Evolutionary conservation across 1,140 invertebrate genomes (phyloP), one percentile per base, ranked within the genome.

Genomic region (Antheraea mylitta): DNA sequence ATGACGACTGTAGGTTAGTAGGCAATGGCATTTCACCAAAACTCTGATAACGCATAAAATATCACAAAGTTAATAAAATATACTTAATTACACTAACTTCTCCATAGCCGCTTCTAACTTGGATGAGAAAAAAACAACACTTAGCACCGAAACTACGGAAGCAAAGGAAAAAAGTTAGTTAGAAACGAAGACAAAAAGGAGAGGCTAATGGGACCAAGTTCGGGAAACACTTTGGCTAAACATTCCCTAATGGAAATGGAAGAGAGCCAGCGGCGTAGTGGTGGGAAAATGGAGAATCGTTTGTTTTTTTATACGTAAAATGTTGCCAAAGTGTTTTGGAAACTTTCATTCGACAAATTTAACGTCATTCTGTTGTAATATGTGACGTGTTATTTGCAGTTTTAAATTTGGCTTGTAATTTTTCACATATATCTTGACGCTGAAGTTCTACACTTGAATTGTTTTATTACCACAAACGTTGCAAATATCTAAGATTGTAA

Each of bases 221-320:
- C 77, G 81, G 81, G 85, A 86, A 89, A 89, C 87, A 89, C 85
- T 91, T 89, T 86, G 80, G 85, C 83, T 91, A 91, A 91, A 89
- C 83, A 91, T 89, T 82, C 81, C 78, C 87, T 91, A 91, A 91
- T 91, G 89, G 88, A 89, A 89, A 87, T 89, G 88, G 89, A 91
- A 88, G 80, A 72, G 65, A 83, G 89, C 89, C 87, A 91, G 88
- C 76, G 70, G 45, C 67, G 63, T 59, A 76, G 75, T 76, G 71
- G 68, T 74, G 10, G 16, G 45, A 75, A 60, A 75, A 75, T 68
- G 78, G 72, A 62, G 81, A 80, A 75, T 82, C 79, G 58, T 68
- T 82, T 83, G 83, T 88, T 88, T 88, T 30, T 91, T 87, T 84
- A 78, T 80, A 81, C 71, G 68, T 77, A 75, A 68, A 72, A 69